Percentiles rank a stretch among this genome's conserved stretches.
phyloP scores from a whole-genome alignment of 2,888 invertebrate genomes.

The Cheilosia impressa region DNA sequence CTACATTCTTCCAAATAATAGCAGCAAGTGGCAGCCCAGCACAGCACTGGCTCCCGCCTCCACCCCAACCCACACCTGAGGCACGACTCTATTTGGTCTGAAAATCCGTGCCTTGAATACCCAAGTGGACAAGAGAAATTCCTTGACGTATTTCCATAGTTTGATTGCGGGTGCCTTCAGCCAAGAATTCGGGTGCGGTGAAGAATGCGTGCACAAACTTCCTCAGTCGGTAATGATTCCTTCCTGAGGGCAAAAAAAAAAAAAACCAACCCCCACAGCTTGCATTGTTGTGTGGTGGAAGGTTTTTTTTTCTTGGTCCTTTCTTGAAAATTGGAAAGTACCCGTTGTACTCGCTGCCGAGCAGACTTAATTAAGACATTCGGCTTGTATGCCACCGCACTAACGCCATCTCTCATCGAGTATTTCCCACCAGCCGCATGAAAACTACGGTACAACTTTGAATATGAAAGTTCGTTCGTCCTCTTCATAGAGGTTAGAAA shows the following conservation, averaged over 20 bases:
- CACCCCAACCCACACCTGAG: background rate
- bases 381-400: slow-evolving; percentile 42
- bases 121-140: slow-evolving; percentile 66
- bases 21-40: slow-evolving; percentile 56
- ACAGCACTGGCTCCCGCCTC: background rate
- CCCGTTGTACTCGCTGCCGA: slow-evolving; percentile 15
- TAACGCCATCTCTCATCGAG: slow-evolving; percentile 33
- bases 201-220: slow-evolving; percentile 65
- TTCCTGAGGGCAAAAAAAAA: slow-evolving; percentile 14
- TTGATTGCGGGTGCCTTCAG: slow-evolving; percentile 23
- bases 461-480: slow-evolving; percentile 41
- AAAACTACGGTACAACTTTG: slow-evolving; percentile 55
- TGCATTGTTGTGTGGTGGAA: slow-evolving; percentile 32
- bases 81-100: slow-evolving; percentile 36
- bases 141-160: slow-evolving; percentile 46
- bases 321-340: slow-evolving; percentile 64
- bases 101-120: slow-evolving; percentile 71
- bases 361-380: slow-evolving; percentile 74
- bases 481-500: slow-evolving; percentile 51
- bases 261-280: background rate
- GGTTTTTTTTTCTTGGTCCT: slow-evolving; percentile 29
- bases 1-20: slow-evolving; percentile 70
- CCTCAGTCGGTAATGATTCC: slow-evolving; percentile 40
- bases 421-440: slow-evolving; percentile 8
- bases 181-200: slow-evolving; percentile 43